Conservation (phyloP, 2,113 vertebrate genomes). For the Poeciliopsis occidentalis region DNA sequence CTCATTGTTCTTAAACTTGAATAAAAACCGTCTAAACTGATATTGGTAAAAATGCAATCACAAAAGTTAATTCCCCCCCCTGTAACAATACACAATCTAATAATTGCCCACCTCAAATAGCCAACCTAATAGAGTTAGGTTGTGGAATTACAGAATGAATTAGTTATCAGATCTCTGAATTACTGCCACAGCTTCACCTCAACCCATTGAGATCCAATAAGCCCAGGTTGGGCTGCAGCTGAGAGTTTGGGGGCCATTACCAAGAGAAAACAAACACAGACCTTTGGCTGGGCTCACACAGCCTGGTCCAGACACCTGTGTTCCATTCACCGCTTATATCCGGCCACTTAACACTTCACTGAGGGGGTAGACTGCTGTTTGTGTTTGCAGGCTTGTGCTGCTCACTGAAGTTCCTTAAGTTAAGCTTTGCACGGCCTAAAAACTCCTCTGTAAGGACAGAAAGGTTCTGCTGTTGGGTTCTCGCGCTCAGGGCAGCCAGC, state of each 20-base stretch:
- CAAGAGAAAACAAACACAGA: slow-evolving; percentile 71
- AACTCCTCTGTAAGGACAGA: slow-evolving; percentile 35
- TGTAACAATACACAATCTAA: background rate
- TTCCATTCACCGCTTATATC: slow-evolving; percentile 72
- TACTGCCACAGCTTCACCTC: slow-evolving; percentile 26
- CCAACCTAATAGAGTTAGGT: background rate
- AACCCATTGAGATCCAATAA: slow-evolving; percentile 55
- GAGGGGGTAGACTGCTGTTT: slow-evolving; percentile 61
- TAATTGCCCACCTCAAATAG: background rate
- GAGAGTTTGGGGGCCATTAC: slow-evolving; percentile 59
- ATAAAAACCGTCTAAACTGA: background rate
- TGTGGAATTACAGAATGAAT: too few relatives aligned
- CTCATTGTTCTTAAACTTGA: background rate
- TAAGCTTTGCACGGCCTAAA: slow-evolving; percentile 43
- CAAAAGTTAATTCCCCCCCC: too few relatives aligned
- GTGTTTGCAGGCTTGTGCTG: slow-evolving; percentile 56
- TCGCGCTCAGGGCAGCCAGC: slow-evolving; percentile 51
- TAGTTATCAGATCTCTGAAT: slow-evolving; percentile 33
- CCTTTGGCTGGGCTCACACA: slow-evolving; percentile 55
- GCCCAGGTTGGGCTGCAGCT: slow-evolving; percentile 47
- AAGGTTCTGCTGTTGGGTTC: slow-evolving; percentile 21
- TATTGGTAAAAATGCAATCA: too few relatives aligned
- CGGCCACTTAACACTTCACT: slow-evolving; percentile 73
- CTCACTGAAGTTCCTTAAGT: slow-evolving; percentile 43
- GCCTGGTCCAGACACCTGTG: slow-evolving; percentile 68